These are phyloP conservation scores for Drosophila mimetica DNA, from an alignment of 2,888 invertebrate species.

Conservation along the genomic window DNA sequence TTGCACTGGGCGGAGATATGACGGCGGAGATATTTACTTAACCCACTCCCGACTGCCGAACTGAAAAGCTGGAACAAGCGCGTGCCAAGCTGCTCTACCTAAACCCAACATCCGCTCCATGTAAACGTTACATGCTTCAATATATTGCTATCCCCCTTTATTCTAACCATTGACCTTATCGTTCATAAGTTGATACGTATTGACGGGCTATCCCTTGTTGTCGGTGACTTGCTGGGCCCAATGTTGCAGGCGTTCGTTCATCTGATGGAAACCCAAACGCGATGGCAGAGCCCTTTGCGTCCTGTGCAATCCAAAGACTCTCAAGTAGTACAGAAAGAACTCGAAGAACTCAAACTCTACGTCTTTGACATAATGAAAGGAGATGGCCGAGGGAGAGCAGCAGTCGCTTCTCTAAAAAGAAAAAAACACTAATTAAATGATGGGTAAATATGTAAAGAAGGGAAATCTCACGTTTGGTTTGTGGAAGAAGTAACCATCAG, in stretches of 20 bases:
- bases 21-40: too few species aligned
- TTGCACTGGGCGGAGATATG: too few species aligned
- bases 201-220: not conserved
- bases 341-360: conserved; percentile 97
- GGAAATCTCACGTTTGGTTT: conserved; percentile 6
- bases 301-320: conserved; percentile 34
- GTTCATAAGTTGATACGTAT: not conserved
- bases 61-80: too few species aligned
- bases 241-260: conserved; percentile 28
- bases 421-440: not conserved
- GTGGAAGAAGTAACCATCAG: conserved; percentile 1
- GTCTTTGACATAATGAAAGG: conserved; percentile 96
- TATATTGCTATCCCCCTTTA: too few species aligned
- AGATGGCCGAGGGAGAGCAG: conserved; percentile 97
- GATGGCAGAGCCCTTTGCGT: conserved; percentile 25
- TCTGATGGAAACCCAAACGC: conserved; percentile 55
- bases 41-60: too few species aligned
- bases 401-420: conserved; percentile 86
- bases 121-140: too few species aligned
- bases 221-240: conserved; percentile 8
- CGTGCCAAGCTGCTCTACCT: too few species aligned
- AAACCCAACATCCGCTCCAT: too few species aligned
- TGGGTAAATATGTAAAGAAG: too few species aligned
- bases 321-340: conserved; percentile 91
- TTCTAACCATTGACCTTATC: not conserved